Evolutionary conservation across 2,888 invertebrate species (phyloP), one percentile per base, ranked within the genome.

Genomic region (Xiphydria camelus): DNA sequence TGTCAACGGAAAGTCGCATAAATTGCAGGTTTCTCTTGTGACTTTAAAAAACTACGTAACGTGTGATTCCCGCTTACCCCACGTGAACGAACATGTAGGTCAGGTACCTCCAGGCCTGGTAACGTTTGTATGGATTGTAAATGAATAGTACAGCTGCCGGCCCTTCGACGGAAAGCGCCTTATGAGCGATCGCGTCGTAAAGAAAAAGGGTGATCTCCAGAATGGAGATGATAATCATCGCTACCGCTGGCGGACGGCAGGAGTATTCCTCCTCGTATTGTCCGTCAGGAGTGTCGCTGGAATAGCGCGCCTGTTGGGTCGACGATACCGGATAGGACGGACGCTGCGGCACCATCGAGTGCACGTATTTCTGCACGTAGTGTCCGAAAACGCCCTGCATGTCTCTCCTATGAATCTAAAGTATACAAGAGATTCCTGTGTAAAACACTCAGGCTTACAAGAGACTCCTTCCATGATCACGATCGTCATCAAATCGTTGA

Each of bases 21-120:
- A n/a, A n/a, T n/a, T n/a, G n/a, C n/a, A n/a, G n/a, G n/a, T n/a
- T n/a, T n/a, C n/a, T n/a, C n/a, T n/a, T n/a, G n/a, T n/a, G n/a
- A n/a, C n/a, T n/a, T n/a, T n/a, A n/a, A n/a, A n/a, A n/a, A n/a
- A n/a, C n/a, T n/a, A n/a, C n/a, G n/a, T n/a, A n/a, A n/a, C n/a
- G n/a, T n/a, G n/a, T n/a, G n/a, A n/a, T n/a, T 42, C 35, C 4
- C 40, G 68, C 84, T 80, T 73, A 90, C 89, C 94, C 94, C 50
- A 93, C 89, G 76, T 97, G 97, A 17, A 97, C 92, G 71, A 97
- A 87, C 94, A 96, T 96, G 71, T 99, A 99, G 1, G 92, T 89
- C 35, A 95, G 63, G 73, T 87, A 98, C 63, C 98, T 81, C 98
- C 98, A 99, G 1, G 87, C 88, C 77, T 99, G 90, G 41, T 86